A percentile compares a stretch with the other conserved stretches of the same genome.
Conservation (phyloP, 2,113 vertebrate genomes). For the Macroglossus sobrinus region DNA sequence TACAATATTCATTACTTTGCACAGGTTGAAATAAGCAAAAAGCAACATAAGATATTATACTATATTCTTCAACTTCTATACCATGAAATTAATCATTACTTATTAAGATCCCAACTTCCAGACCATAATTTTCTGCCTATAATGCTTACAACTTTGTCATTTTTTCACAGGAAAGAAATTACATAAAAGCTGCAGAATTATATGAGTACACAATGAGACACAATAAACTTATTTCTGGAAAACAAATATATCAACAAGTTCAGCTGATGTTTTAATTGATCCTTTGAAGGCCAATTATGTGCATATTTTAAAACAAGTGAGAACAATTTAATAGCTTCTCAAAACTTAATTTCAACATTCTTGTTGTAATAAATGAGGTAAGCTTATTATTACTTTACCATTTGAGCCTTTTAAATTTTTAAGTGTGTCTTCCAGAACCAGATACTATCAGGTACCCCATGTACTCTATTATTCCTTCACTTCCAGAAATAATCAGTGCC, state of each 20-base stretch:
- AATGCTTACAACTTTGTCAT: background rate
- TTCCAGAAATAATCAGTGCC: background rate
- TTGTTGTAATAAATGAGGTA: background rate
- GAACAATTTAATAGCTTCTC: background rate
- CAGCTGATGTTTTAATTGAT: background rate
- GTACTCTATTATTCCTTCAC: background rate
- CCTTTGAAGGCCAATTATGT: background rate
- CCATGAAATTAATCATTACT: slow-evolving; percentile 4
- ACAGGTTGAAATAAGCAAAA: background rate
- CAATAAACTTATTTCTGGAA: background rate
- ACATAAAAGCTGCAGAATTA: background rate
- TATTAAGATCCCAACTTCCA: background rate
- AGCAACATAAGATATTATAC: background rate
- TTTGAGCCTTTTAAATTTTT: background rate
- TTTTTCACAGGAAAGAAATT: background rate
- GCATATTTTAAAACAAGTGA: background rate
- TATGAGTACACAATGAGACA: background rate
- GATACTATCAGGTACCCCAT: background rate
- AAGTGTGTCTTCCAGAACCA: background rate
- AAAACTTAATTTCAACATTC: background rate
- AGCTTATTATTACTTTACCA: background rate
- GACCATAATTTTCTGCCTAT: background rate
- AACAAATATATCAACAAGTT: background rate
- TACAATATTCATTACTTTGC: background rate
- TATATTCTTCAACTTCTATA: background rate